A percentile compares a stretch with the other conserved stretches of the same genome.
Evolutionary conservation across 2,797 vertebrate species (phyloP).

Genomic region (Buphagus erythrorhynchus): DNA sequence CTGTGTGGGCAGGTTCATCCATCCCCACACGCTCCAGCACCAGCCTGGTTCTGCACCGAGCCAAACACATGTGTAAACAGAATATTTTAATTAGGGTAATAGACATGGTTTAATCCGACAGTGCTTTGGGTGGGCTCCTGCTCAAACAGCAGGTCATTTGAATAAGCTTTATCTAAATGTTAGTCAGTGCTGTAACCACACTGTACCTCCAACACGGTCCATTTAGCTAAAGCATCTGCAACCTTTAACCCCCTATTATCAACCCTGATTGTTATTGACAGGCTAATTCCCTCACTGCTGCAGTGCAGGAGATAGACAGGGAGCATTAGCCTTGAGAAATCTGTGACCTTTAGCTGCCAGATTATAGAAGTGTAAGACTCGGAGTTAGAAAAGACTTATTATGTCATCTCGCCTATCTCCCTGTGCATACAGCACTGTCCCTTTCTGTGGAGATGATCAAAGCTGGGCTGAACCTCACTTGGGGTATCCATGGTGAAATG

Average conservation of each 20-base stretch:
- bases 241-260: conserved; percentile 67
- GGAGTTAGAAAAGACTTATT: conserved; percentile 37
- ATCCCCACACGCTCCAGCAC: not conserved
- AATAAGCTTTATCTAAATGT: conserved; percentile 56
- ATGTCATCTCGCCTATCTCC: conserved; percentile 6
- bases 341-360: conserved; percentile 64
- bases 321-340: conserved; percentile 65
- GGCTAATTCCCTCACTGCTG: conserved; percentile 44
- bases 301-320: conserved; percentile 31
- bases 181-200: not conserved
- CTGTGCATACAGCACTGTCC: not conserved
- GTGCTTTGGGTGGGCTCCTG: not conserved
- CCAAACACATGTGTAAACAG: not conserved
- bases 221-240: conserved; percentile 49
- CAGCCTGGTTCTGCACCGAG: not conserved
- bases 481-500: conserved; percentile 12
- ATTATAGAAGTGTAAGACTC: conserved; percentile 1
- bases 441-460: conserved; percentile 12
- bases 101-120: not conserved
- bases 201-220: not conserved
- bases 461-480: not conserved
- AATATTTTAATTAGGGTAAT: conserved; percentile 1
- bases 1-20: not conserved
- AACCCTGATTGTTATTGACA: conserved; percentile 64
- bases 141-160: conserved; percentile 26